Evolutionary conservation across 2,888 invertebrate genomes (phyloP), one percentile per base, ranked within the genome.

Genomic region (Plebejus argus): DNA sequence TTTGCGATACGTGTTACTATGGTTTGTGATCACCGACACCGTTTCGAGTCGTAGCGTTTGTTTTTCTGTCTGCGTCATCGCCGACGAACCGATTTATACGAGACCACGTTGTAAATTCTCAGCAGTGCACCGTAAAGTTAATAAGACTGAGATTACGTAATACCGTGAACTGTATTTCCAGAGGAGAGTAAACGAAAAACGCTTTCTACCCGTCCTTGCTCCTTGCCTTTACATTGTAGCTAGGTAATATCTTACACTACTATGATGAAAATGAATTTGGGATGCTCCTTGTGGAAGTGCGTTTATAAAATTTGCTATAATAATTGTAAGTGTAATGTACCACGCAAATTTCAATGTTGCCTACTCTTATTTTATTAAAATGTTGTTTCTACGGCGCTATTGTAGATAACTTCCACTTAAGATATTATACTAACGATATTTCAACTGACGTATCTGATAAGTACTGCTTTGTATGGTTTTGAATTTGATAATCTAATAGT

Each of bases 171-270:
- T 90, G 87, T 89, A 89, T 90, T 90, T 90, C 89, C 91, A 89
- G 88, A 89, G 88, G 90, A 88, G 90, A 90, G 90, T 89, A 89
- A 89, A 91, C 88, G 86, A 90, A 88, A 90, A 90, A 91, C 90
- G 92, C 93, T 93, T 92, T 92, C 89, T 90, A 91, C 93, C 93
- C 93, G 93, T 93, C 93, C 93, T 93, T 90, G 89, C 91, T 91
- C 92, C 92, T 93, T 91, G 93, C 93, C 93, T 93, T 92, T 91
- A 91, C 92, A 89, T 89, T 90, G 89, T 92, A 91, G 91, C 88
- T 92, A 92, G 90, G 89, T 91, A 89, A 89, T 88, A 86, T 89
- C 86, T 86, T 86, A 86, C 88, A 86, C 87, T 87, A 85, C 87
- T 88, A 83, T 85, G 87, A 86, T 87, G 85, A 85, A 85, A 83